Evolutionary conservation across 64 coral and sea anemone genomes (phyloP).

Genomic region (Montipora sp.): DNA sequence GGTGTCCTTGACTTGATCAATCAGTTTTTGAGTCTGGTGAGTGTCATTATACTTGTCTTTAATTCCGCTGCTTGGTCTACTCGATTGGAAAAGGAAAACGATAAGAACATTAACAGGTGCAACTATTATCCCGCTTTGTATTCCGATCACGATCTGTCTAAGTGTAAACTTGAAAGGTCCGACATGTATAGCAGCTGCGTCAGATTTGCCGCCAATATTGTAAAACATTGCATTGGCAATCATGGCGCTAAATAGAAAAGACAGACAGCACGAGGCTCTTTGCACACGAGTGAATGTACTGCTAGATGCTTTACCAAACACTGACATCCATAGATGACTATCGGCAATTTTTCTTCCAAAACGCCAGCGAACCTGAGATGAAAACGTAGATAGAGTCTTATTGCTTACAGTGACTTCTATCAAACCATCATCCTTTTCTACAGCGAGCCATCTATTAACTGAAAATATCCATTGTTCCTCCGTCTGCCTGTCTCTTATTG

Average conservation of each 20-base stretch:
- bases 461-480: slow-evolving; percentile 27
- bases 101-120: slow-evolving; percentile 67
- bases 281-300: slow-evolving; percentile 66
- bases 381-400: slow-evolving; percentile 1
- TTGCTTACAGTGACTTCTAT: slow-evolving; percentile 50
- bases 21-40: not conserved
- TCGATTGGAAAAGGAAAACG: slow-evolving; percentile 53
- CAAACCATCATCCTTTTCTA: slow-evolving; percentile 27
- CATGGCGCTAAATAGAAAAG: slow-evolving; percentile 64
- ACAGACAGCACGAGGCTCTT: slow-evolving; percentile 51
- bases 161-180: slow-evolving; percentile 71
- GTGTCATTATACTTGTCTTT: slow-evolving; percentile 2
- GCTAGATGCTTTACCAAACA: slow-evolving; percentile 46
- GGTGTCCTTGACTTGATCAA: slow-evolving; percentile 19
- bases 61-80: not conserved
- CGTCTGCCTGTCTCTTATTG: slow-evolving; percentile 43
- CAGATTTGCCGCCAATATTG: slow-evolving; percentile 50
- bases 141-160: slow-evolving; percentile 47
- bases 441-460: slow-evolving; percentile 58
- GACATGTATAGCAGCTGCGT: slow-evolving; percentile 35
- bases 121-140: slow-evolving; percentile 59
- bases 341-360: slow-evolving; percentile 50
- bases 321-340: slow-evolving; percentile 68
- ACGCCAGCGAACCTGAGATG: slow-evolving; percentile 19
- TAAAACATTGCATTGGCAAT: slow-evolving; percentile 76